Evolutionary conservation across 2,113 vertebrate genomes (phyloP).

Genomic region (Perccottus glenii): DNA sequence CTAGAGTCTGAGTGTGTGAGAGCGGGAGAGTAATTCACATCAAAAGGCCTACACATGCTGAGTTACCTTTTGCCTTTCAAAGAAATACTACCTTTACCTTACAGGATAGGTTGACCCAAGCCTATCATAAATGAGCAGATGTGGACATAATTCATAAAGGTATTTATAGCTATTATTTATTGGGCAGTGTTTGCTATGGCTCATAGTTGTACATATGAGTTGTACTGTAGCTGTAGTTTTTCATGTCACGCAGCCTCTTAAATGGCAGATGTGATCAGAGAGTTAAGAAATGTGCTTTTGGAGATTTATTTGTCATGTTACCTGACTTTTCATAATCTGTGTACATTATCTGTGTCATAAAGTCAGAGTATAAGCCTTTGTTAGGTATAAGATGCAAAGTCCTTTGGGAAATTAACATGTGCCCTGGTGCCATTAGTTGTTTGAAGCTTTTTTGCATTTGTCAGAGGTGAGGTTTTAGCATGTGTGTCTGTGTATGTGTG

Average conservation of each 20-base stretch:
- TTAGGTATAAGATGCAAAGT: neutral
- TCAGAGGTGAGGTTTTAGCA: slow-evolving; percentile 34
- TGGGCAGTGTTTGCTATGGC: slow-evolving; percentile 21
- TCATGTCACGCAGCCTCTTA: slow-evolving; percentile 46
- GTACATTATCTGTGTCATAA: slow-evolving; percentile 11
- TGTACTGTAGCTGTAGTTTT: slow-evolving; percentile 6
- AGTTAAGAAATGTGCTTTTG: slow-evolving; percentile 36
- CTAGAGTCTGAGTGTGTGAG: slow-evolving; percentile 66
- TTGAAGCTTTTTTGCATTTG: slow-evolving; percentile 17
- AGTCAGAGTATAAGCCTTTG: slow-evolving; percentile 4
- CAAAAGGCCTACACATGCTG: slow-evolving; percentile 45
- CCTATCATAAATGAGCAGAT: slow-evolving; percentile 52
- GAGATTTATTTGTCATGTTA: slow-evolving; percentile 52
- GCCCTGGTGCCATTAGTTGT: neutral
- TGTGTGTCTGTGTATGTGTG: slow-evolving; percentile 6
- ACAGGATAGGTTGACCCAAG: slow-evolving; percentile 47
- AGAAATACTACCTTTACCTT: slow-evolving; percentile 28
- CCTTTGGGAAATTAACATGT: neutral
- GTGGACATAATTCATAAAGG: slow-evolving; percentile 50
- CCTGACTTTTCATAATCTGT: slow-evolving; percentile 36
- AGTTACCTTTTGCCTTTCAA: slow-evolving; percentile 43
- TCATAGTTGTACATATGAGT: slow-evolving; percentile 32
- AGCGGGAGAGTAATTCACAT: slow-evolving; percentile 55
- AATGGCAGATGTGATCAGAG: slow-evolving; percentile 61
- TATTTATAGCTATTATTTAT: slow-evolving; percentile 69